A percentile compares a stretch with the other conserved stretches of the same genome.
These are phyloP conservation scores for Chionoecetes opilio DNA, from an alignment of 1,140 invertebrate species.

Conservation along the genomic window DNA sequence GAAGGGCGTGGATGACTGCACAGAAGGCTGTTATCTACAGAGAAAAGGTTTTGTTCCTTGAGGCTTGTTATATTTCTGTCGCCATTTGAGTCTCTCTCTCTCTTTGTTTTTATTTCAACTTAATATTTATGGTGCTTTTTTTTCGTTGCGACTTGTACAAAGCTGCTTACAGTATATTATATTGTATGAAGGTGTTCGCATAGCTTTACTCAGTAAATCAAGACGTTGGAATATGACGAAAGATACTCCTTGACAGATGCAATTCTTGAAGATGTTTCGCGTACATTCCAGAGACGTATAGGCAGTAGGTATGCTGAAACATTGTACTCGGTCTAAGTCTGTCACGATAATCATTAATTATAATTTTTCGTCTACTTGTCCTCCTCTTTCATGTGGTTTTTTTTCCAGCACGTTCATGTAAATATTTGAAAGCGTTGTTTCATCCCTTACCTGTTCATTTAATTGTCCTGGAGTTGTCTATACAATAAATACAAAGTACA, in stretches of 20 bases:
- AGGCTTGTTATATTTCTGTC: too few species aligned
- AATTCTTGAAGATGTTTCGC: background rate
- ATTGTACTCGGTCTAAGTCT: background rate
- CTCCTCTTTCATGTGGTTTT: background rate
- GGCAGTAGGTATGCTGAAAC: background rate
- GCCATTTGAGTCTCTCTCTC: slow-evolving; percentile 17
- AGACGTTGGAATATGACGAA: background rate
- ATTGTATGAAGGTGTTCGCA: background rate
- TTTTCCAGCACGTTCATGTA: slow-evolving; percentile 30
- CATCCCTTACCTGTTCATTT: background rate
- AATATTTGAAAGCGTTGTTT: slow-evolving; percentile 4
- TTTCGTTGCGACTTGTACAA: background rate
- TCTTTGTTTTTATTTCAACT: background rate
- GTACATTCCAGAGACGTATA: slow-evolving; percentile 37
- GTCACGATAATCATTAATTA: background rate
- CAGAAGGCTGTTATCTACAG: too few species aligned
- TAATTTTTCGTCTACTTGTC: background rate
- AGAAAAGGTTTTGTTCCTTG: too few species aligned
- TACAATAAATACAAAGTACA: background rate
- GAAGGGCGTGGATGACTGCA: too few species aligned
- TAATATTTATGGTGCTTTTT: background rate
- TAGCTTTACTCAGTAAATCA: background rate
- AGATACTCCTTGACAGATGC: background rate
- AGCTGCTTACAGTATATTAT: slow-evolving; percentile 5
- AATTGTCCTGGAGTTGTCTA: slow-evolving; percentile 10